Percentiles rank a stretch among this genome's conserved stretches.
Conservation (phyloP, 2,797 vertebrate species). For the Chromis chromis region DNA sequence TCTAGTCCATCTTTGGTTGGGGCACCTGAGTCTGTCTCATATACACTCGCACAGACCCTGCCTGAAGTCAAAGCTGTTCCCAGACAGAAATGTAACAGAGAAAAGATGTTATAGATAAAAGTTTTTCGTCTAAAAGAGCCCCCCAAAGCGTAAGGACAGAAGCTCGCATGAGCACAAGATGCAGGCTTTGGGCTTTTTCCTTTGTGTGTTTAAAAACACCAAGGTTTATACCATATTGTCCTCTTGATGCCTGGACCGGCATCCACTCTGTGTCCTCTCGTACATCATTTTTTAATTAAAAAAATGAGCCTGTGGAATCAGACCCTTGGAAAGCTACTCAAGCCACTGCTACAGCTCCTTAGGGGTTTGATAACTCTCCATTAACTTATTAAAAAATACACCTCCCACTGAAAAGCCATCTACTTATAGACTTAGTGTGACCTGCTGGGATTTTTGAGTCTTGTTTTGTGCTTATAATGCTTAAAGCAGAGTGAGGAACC, state of each 20-base stretch:
- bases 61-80: conserved; percentile 53
- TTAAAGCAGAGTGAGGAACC: no score
- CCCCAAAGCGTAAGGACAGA: conserved; percentile 12
- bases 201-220: not conserved
- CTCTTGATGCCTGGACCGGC: not conserved
- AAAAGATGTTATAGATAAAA: not conserved
- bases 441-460: not conserved
- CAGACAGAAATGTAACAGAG: conserved; percentile 12
- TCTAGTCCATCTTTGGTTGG: conserved; percentile 17
- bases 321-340: not conserved
- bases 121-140: conserved; percentile 23
- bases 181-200: conserved; percentile 21
- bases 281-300: no score
- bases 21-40: conserved; percentile 32
- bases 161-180: conserved; percentile 5
- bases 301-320: conserved; percentile 5
- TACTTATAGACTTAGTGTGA: not conserved
- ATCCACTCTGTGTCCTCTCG: not conserved
- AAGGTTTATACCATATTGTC: not conserved
- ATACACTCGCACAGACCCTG: not conserved
- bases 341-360: conserved; percentile 1
- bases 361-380: conserved; percentile 8
- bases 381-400: conserved; percentile 6
- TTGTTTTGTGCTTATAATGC: not conserved
- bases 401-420: not conserved